Evolutionary conservation across 1,140 invertebrate genomes (phyloP).

Genomic region (Tigriopus japonicus): DNA sequence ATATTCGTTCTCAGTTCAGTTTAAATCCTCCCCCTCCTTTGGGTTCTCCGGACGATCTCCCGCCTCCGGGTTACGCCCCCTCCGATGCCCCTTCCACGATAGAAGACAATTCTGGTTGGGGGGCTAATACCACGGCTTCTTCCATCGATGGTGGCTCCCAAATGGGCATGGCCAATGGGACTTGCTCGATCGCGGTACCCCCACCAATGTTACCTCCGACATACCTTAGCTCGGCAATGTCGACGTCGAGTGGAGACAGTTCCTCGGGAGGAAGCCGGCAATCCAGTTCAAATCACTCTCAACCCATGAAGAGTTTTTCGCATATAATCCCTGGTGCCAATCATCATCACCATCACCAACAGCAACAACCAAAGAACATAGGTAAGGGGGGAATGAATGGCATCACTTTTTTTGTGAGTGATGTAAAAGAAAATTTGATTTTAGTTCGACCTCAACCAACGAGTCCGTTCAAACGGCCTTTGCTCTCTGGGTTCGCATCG

Average conservation of each 20-base stretch:
- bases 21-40: slow-evolving; percentile 5
- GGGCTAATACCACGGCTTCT: slow-evolving; percentile 4
- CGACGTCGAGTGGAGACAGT: slow-evolving; percentile 9
- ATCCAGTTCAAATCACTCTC: too few species aligned
- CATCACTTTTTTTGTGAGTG: too few species aligned
- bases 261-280: slow-evolving; percentile 1
- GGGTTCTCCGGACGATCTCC: slow-evolving; percentile 1
- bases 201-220: neutral
- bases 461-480: slow-evolving; percentile 9
- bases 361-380: too few species aligned
- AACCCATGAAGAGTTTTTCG: too few species aligned
- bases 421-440: neutral
- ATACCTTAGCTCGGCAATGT: slow-evolving; percentile 13
- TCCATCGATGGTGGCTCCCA: slow-evolving; percentile 3
- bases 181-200: neutral
- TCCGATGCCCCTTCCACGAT: neutral
- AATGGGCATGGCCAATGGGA: neutral
- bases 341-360: too few species aligned
- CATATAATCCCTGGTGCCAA: too few species aligned
- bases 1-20: slow-evolving; percentile 13
- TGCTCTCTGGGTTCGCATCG: neutral
- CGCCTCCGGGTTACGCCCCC: neutral
- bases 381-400: too few species aligned
- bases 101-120: neutral
- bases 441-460: slow-evolving; percentile 2